Conservation (phyloP, 2,797 vertebrate species). For the Clarias fuscus region DNA sequence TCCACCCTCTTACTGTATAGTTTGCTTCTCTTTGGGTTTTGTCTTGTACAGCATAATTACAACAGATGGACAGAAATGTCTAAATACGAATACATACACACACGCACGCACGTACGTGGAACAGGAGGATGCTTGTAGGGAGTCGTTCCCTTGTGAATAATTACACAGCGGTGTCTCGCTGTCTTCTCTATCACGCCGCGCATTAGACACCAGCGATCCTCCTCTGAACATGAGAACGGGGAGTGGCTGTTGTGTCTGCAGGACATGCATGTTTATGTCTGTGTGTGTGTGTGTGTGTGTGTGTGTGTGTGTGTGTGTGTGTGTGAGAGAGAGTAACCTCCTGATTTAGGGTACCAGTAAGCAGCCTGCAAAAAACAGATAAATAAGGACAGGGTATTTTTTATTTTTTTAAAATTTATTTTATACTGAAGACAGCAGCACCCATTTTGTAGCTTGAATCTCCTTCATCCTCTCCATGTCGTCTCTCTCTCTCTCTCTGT, state of each 20-base stretch:
- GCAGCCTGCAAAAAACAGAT: neutral
- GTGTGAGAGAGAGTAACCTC: no score
- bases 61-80: neutral
- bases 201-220: neutral
- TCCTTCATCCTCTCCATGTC: neutral
- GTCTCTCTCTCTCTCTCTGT: no score
- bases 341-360: no score
- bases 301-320: neutral
- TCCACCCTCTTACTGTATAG: neutral
- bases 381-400: neutral
- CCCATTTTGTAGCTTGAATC: neutral
- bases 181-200: neutral
- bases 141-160: neutral
- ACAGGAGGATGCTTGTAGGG: neutral
- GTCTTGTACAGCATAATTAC: constrained; percentile 7
- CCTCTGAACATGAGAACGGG: constrained; percentile 12
- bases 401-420: no score
- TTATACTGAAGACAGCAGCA: neutral
- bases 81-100: neutral
- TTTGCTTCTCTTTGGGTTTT: constrained; percentile 4
- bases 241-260: constrained; percentile 26
- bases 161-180: neutral
- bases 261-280: constrained; percentile 25
- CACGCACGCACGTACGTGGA: neutral
- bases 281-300: neutral